phyloP scores from a whole-genome alignment of 2,888 invertebrate genomes.

The Ferrisia virgata region DNA sequence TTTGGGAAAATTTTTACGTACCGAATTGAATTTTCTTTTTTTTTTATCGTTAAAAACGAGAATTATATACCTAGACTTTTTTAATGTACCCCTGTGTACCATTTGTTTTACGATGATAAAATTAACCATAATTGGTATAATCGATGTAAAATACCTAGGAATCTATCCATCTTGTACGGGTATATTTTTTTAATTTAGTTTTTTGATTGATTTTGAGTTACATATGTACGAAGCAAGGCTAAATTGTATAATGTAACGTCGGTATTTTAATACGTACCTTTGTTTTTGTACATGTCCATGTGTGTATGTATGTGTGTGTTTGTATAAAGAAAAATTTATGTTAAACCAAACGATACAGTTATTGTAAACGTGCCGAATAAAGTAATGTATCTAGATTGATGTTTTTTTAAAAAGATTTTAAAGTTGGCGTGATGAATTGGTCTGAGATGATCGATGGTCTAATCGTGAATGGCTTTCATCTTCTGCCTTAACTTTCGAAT shows the following conservation, averaged over 20 bases:
- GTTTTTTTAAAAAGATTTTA: too few species aligned
- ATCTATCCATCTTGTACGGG: neutral
- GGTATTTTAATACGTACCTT: too few species aligned
- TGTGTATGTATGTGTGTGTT: neutral
- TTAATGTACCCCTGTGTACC: too few species aligned
- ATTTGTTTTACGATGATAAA: neutral
- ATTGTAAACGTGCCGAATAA: neutral
- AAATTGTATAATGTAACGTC: neutral
- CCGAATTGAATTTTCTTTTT: neutral
- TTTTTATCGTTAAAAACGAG: neutral
- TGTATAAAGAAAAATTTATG: neutral
- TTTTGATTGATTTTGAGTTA: neutral
- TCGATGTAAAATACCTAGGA: neutral
- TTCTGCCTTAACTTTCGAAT: too few species aligned
- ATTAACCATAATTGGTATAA: neutral
- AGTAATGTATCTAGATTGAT: too few species aligned
- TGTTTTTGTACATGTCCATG: too few species aligned
- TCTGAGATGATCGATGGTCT: too few species aligned
- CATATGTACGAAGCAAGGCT: neutral
- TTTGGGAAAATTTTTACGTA: neutral
- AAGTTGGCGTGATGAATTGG: too few species aligned
- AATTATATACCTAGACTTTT: neutral
- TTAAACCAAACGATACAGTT: neutral
- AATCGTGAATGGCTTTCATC: too few species aligned
- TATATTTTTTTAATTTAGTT: neutral